Evolutionary conservation across 2,888 invertebrate genomes (phyloP).

Genomic region (Caenorhabditis wallacei): DNA sequence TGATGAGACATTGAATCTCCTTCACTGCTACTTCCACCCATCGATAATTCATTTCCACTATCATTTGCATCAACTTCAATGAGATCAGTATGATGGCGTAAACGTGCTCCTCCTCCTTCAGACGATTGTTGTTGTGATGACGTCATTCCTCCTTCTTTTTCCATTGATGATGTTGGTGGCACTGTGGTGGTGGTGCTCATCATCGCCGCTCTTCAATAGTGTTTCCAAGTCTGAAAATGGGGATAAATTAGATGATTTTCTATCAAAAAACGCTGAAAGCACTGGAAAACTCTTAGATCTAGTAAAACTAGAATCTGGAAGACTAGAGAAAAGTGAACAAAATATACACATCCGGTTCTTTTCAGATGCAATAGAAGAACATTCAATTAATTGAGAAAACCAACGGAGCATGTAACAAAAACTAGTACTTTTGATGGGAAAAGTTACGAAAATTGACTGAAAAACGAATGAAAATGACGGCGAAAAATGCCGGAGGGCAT

Average conservation of each 20-base stretch:
- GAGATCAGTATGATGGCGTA: conserved; percentile 27
- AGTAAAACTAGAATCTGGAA: not conserved
- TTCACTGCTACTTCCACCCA: conserved; percentile 64
- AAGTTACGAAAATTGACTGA: not conserved
- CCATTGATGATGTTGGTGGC: conserved; percentile 2
- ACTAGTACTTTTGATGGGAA: conserved; percentile 1
- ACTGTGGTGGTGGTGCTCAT: conserved; percentile 19
- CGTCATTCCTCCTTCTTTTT: not conserved
- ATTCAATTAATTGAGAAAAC: conserved; percentile 23
- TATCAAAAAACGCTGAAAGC: too few species aligned
- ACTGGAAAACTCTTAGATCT: too few species aligned
- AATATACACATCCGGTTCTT: conserved; percentile 28
- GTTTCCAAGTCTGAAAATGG: conserved; percentile 46
- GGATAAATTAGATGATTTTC: not conserved
- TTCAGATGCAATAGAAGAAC: conserved; percentile 6
- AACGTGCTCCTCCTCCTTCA: not conserved
- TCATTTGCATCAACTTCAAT: conserved; percentile 54
- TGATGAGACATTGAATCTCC: conserved; percentile 61
- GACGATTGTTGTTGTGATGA: conserved; percentile 7
- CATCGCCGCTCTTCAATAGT: conserved; percentile 30
- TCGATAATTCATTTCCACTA: conserved; percentile 60
- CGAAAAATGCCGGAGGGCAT: conserved; percentile 11
- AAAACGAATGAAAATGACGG: conserved; percentile 7
- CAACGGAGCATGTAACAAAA: conserved; percentile 41
- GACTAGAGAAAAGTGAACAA: not conserved